These are phyloP conservation scores for Tenodera sinensis DNA, from an alignment of 2,888 invertebrate species.

Conservation along the genomic window DNA sequence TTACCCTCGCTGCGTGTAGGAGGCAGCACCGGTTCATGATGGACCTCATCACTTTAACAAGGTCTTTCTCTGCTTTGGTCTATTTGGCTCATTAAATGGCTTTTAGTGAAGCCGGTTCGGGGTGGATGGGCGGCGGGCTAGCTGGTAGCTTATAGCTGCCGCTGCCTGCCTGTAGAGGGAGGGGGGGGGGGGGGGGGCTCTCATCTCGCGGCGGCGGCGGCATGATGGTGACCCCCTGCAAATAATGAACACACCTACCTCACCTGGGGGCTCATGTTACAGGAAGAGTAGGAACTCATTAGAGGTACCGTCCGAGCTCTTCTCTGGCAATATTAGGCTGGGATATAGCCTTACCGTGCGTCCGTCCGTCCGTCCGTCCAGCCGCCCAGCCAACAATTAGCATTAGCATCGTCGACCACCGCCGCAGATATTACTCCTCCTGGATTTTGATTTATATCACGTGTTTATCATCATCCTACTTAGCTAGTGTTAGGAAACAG, in stretches of 20 bases:
- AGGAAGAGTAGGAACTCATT: background rate
- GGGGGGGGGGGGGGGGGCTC: background rate
- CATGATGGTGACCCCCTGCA: constrained; percentile 1
- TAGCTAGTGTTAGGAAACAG: background rate
- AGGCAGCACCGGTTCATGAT: background rate
- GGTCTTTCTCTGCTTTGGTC: constrained; percentile 25
- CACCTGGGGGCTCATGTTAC: constrained; percentile 15
- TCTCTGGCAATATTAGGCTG: background rate
- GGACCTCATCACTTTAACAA: constrained; percentile 30
- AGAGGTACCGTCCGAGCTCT: background rate
- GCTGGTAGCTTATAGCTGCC: background rate
- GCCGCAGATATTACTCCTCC: background rate
- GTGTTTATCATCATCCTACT: background rate
- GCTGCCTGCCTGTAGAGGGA: too few relatives aligned
- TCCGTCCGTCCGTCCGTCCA: too few relatives aligned
- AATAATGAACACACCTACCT: constrained; percentile 12
- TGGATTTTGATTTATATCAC: background rate
- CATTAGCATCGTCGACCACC: background rate
- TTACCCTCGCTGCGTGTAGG: background rate
- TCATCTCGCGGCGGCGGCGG: background rate
- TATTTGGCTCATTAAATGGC: constrained; percentile 31
- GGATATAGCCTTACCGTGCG: background rate
- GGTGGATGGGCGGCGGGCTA: background rate
- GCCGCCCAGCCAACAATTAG: background rate
- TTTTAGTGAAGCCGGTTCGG: constrained; percentile 23